Conservation (phyloP, 2,888 invertebrate species). For the Seira musarum region DNA sequence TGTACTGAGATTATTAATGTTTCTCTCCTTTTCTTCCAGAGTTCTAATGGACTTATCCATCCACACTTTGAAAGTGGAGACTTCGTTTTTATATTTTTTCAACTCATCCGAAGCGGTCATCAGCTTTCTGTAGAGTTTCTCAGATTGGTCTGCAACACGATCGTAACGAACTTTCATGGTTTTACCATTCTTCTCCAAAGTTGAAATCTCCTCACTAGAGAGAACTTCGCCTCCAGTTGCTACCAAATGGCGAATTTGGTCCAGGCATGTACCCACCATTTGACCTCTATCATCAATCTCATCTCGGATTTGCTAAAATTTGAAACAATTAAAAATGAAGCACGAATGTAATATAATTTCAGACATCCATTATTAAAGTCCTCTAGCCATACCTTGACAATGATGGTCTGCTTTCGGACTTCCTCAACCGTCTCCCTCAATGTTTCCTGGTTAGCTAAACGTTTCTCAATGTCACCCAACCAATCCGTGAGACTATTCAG, state of each 20-base stretch:
- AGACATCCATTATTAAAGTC: no score
- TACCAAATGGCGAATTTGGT: conserved; percentile 91
- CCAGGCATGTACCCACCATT: conserved; percentile 87
- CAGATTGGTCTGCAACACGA: conserved; percentile 84
- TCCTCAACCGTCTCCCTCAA: conserved; percentile 90
- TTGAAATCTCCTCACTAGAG: conserved; percentile 91
- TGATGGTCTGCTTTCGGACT: conserved; percentile 89
- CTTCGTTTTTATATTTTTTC: conserved; percentile 83
- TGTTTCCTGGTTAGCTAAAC: conserved; percentile 87
- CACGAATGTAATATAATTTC: conserved; percentile 9
- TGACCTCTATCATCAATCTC: conserved; percentile 90
- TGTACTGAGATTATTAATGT: conserved; percentile 79
- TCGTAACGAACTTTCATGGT: conserved; percentile 88
- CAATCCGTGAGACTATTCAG: conserved; percentile 90
- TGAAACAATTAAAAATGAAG: conserved; percentile 60
- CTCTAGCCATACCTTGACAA: conserved; percentile 83
- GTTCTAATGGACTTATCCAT: conserved; percentile 84
- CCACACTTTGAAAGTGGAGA: conserved; percentile 88
- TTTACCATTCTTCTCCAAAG: conserved; percentile 88
- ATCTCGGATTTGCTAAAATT: conserved; percentile 87
- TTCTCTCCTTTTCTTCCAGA: conserved; percentile 89
- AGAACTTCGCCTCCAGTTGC: conserved; percentile 93
- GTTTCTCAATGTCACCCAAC: conserved; percentile 88
- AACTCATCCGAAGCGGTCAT: conserved; percentile 89
- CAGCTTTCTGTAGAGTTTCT: conserved; percentile 83